Evolutionary conservation across 2,888 invertebrate species (phyloP).

Genomic region (Kuschelorhynchus macadamiae): DNA sequence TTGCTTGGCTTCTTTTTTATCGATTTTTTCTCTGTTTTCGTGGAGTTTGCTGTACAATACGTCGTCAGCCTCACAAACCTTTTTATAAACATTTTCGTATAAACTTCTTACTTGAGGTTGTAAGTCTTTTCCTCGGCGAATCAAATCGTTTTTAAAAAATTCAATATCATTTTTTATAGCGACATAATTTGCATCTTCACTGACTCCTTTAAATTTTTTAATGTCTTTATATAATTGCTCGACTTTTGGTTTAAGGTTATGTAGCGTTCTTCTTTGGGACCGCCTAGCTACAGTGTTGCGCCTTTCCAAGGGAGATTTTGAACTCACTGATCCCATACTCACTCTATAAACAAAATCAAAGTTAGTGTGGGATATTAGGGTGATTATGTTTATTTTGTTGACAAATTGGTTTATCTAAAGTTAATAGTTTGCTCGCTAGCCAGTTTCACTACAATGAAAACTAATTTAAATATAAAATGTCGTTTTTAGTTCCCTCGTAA

Average conservation of each 20-base stretch:
- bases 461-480: too few relatives aligned
- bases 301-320: constrained; percentile 57
- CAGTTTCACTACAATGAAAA: too few relatives aligned
- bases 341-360: constrained; percentile 7
- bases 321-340: constrained; percentile 52
- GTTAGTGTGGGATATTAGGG: too few relatives aligned
- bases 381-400: too few relatives aligned
- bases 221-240: constrained; percentile 53
- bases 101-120: constrained; percentile 55
- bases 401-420: too few relatives aligned
- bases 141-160: constrained; percentile 50
- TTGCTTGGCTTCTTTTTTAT: constrained; percentile 42
- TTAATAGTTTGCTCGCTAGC: too few relatives aligned
- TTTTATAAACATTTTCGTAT: constrained; percentile 52
- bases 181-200: constrained; percentile 50
- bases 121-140: constrained; percentile 48
- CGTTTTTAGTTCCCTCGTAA: too few relatives aligned
- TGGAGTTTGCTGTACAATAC: constrained; percentile 52
- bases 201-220: constrained; percentile 55
- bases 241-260: constrained; percentile 53
- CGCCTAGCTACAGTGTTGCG: constrained; percentile 56
- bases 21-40: constrained; percentile 50
- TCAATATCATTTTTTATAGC: constrained; percentile 50
- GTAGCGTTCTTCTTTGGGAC: constrained; percentile 55
- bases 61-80: constrained; percentile 50